phyloP scores from a whole-genome alignment of 2,113 vertebrate genomes.

The Malurus elegans region DNA sequence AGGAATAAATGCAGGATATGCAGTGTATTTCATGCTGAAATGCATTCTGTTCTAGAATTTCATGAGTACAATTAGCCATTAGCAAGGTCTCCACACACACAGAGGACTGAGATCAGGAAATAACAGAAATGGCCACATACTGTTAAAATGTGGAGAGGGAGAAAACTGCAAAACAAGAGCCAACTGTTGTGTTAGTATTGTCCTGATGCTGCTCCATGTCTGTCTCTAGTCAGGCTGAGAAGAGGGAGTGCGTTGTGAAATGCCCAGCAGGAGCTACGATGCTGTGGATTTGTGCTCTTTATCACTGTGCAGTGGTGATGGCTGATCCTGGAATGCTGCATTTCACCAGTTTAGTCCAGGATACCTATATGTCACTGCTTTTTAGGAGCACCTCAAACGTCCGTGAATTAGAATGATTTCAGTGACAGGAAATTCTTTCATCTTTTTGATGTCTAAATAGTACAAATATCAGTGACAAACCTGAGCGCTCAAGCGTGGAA shows the following conservation, averaged over 20 bases:
- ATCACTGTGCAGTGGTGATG: neutral
- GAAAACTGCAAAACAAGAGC: neutral
- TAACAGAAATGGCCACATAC: neutral
- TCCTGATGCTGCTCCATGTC: neutral
- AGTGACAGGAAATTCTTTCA: neutral
- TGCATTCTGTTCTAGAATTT: neutral
- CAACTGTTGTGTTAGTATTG: neutral
- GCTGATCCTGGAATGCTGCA: neutral
- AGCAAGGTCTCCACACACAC: neutral
- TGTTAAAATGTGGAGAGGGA: neutral
- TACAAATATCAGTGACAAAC: neutral
- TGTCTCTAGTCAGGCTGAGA: neutral
- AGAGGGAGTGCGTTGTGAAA: neutral
- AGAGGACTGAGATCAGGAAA: neutral
- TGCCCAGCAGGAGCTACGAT: accelerated
- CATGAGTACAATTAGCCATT: constrained; percentile 4
- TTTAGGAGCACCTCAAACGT: neutral
- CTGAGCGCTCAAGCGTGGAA: neutral
- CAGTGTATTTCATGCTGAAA: neutral
- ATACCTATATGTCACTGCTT: neutral
- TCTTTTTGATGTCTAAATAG: neutral
- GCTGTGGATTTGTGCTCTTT: neutral
- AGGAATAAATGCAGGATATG: constrained; percentile 37
- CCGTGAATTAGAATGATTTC: neutral
- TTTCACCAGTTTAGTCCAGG: neutral